phyloP scores from a whole-genome alignment of 1,140 invertebrate genomes.

The Rhizoglyphus robini region DNA sequence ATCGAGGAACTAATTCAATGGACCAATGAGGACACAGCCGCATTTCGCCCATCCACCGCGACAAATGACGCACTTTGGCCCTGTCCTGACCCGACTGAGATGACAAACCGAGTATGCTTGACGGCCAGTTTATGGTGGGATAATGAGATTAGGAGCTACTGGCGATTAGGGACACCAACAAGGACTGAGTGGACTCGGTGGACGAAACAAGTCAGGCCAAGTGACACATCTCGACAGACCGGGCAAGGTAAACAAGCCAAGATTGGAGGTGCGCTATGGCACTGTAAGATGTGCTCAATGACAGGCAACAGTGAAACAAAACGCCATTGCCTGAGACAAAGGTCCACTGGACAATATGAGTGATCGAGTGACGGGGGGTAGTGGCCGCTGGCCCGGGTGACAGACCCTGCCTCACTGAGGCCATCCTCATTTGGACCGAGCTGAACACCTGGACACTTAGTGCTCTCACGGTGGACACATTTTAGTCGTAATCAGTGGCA shows the following conservation, averaged over 20 bases:
- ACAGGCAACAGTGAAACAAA: background rate
- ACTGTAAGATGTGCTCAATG: background rate
- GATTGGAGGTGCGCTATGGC: background rate
- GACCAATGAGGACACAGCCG: background rate
- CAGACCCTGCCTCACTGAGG: background rate
- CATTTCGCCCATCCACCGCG: background rate
- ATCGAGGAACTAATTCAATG: background rate
- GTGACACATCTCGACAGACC: background rate
- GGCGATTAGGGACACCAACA: background rate
- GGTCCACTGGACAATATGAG: slow-evolving; percentile 6
- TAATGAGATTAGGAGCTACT: slow-evolving; percentile 12
- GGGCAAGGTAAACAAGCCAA: background rate
- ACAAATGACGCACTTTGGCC: slow-evolving; percentile 12
- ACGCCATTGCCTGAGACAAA: background rate
- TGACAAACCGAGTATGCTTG: background rate
- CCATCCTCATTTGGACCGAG: slow-evolving; percentile 8
- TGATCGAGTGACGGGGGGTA: slow-evolving; percentile 8
- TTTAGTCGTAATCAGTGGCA: background rate
- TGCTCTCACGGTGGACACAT: background rate
- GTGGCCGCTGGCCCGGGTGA: background rate
- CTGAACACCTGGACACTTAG: slow-evolving; percentile 4
- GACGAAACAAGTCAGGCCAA: background rate
- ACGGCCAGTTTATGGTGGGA: background rate
- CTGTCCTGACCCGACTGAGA: background rate
- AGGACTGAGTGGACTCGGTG: background rate